A percentile compares a stretch with the other conserved stretches of the same genome.
These are phyloP conservation scores for Artemisiospiza belli DNA, from an alignment of 2,113 vertebrate species.

Conservation along the genomic window DNA sequence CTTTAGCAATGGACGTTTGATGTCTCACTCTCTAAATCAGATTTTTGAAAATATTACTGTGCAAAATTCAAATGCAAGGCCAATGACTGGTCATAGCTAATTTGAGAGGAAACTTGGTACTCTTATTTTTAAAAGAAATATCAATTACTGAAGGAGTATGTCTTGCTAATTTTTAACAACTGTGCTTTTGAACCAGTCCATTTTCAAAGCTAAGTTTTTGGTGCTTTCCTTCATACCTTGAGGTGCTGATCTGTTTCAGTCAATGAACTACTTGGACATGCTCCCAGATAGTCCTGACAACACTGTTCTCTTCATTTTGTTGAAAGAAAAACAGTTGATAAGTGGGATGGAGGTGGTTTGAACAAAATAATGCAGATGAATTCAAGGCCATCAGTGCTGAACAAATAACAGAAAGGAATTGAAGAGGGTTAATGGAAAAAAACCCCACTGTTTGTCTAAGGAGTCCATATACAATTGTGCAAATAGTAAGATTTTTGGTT, in stretches of 20 bases:
- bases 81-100: not conserved
- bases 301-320: not conserved
- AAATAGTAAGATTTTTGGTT: not conserved
- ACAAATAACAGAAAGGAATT: not conserved
- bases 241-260: not conserved
- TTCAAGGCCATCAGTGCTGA: not conserved
- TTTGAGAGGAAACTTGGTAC: not conserved
- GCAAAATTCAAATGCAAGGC: not conserved
- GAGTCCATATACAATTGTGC: not conserved
- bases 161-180: not conserved
- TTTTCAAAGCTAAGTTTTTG: not conserved
- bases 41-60: not conserved
- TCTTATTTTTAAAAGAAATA: not conserved
- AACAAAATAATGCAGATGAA: not conserved
- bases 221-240: not conserved
- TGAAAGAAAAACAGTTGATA: not conserved
- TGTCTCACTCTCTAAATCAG: not conserved
- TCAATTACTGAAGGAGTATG: not conserved
- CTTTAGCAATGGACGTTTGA: not conserved
- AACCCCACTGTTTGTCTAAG: not conserved
- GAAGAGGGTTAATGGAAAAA: not conserved
- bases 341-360: not conserved
- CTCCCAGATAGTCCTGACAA: not conserved
- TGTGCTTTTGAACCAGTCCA: not conserved
- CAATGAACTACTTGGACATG: not conserved